Base-by-base conservation (phyloP, 2,797 vertebrate species). In the Sphaeramia orbicularis region DNA sequence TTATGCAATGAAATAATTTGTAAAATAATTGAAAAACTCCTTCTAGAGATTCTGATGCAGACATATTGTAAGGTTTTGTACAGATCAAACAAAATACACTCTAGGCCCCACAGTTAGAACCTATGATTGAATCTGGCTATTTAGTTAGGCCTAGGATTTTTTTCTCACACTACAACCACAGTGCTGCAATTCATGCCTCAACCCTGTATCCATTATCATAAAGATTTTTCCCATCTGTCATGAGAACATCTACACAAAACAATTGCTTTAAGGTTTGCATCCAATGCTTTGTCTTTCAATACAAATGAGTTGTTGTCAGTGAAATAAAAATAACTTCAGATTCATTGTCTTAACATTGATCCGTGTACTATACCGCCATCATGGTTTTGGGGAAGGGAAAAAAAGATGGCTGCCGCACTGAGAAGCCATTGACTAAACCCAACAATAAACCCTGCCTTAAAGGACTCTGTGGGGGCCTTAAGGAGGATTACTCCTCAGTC, bases 401-500 rank as follows among this genome's bases (percentile, higher is more conserved):
- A 58, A 80, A 80, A 87, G 67, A 86, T 80, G 83, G 61, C 71
- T 35, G 15, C 60, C 27, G 5, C n/a, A 15, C 32, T 41, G 1
- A 24, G 60, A 41, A 42, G 40, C 53, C 27, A 51, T 73, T 21
- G 19, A 21, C 41, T 49, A 75, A 71, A 76, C 59, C 57, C 54
- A 50, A 67, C 71, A 78, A 55, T 76, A 79, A 81, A 58, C 60
- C 38, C 47, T 16, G 71, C 57, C 63, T 83, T 64, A 53, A 63
- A 64, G 66, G 69, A 71, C 72, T 80, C 77, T 27, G 45, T 35
- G 36, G 74, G 72, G 69, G 61, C 52, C 71, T 82, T 60, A 69
- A 74, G 55, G 60, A 71, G 83, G 85, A 90, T 87, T 81, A 85
- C 71, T 64, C 42, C 64, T 69, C 69, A 71, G 68, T 78, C 77